phyloP scores from a whole-genome alignment of 2,888 invertebrate genomes.

The Agrotis exclamationis region DNA sequence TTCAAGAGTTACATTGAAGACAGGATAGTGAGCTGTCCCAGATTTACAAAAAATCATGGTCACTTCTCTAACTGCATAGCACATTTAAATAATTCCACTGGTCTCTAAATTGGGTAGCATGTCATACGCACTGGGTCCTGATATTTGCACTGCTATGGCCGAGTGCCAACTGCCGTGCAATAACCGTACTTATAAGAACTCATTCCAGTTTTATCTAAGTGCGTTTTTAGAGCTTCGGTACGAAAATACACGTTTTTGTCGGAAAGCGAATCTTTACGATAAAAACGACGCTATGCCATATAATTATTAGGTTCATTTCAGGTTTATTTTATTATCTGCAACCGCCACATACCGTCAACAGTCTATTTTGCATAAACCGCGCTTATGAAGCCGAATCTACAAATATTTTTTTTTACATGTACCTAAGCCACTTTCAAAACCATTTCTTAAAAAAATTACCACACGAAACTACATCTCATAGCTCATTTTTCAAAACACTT shows the following conservation, averaged over 20 bases:
- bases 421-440: neutral
- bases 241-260: neutral
- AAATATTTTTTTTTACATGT: too few species aligned
- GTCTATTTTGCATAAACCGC: too few species aligned
- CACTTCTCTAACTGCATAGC: slow-evolving; percentile 18
- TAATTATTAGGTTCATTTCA: too few species aligned
- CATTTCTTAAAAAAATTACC: neutral
- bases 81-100: slow-evolving; percentile 52
- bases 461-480: neutral
- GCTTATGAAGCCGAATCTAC: too few species aligned
- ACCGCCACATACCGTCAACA: too few species aligned
- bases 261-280: too few species aligned
- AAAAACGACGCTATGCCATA: too few species aligned
- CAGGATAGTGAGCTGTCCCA: too few species aligned
- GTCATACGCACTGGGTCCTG: slow-evolving; percentile 57
- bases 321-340: too few species aligned
- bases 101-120: slow-evolving; percentile 48
- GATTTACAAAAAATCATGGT: slow-evolving; percentile 5
- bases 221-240: slow-evolving; percentile 10
- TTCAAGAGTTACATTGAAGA: too few species aligned
- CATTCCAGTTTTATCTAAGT: slow-evolving; percentile 18
- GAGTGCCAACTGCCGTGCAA: slow-evolving; percentile 38
- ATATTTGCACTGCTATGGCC: slow-evolving; percentile 38
- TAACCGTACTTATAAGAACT: slow-evolving; percentile 28
- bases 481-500: slow-evolving; percentile 29